Base-by-base conservation (phyloP, 2,797 vertebrate species). In the Denticeps clupeoides region DNA sequence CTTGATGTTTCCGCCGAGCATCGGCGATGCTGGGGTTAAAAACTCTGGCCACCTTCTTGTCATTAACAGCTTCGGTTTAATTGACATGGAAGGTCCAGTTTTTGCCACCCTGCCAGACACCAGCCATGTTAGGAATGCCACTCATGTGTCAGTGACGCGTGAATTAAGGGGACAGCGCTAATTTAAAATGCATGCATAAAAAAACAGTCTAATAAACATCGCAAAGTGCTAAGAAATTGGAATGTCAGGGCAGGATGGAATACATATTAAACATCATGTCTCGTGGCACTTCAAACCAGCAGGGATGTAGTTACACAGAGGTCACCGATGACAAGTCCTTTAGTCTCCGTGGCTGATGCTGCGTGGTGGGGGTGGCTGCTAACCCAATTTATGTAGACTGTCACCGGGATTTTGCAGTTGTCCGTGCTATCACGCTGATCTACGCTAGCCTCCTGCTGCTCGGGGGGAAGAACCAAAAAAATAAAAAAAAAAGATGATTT, bases 311-410 rank as follows among this genome's bases (percentile, higher is more conserved):
- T 63, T 59, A 55, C 58, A 49, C 49, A 64, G 63, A 67, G 69
- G 56, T 63, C 58, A 58, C 62, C 37, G 44, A 59, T 54, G 60
- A 65, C 62, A 62, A 62, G 60, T 67, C 60, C 53, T 33, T 65
- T 60, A 64, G 60, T 56, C 58, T 52, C 54, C 56, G 52, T 49
- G 53, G 51, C 56, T 61, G 46, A 45, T 45, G 45, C 47, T 13
- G 46, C 58, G 59, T 53, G 56, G 55, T 58, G 59, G 51, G 58
- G 45, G 53, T 57, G 33, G 44, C 55, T 43, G 55, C 63, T 64
- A 65, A 59, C 61, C 64, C 66, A 67, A 68, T 71, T 68, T 68
- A 68, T 63, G 59, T 67, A 58, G 54, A 58, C 59, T 71, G 69
- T 68, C 65, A 65, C 51, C 23, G n/a, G 55, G 49, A 60, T 42